phyloP scores from a whole-genome alignment of 2,113 vertebrate species.

The Ceuthmochares aereus region DNA sequence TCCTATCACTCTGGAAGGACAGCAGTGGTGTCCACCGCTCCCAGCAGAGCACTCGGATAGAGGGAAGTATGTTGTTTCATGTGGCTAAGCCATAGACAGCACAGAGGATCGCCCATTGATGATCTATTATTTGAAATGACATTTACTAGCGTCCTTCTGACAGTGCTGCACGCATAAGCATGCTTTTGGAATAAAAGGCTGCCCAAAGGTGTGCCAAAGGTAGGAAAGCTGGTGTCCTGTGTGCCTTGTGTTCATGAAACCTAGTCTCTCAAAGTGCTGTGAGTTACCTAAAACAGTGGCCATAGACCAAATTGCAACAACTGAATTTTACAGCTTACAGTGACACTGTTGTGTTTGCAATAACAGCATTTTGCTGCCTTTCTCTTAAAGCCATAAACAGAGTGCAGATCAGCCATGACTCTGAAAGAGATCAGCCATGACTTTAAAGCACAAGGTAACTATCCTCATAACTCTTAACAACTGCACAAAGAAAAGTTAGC shows the following conservation, averaged over 20 bases:
- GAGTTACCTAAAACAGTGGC: not conserved
- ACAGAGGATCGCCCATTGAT: accelerated
- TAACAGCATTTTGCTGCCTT: not conserved
- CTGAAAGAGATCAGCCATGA: accelerated
- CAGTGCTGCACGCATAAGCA: not conserved
- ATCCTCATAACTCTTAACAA: not conserved
- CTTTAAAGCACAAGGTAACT: not conserved
- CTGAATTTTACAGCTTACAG: not conserved
- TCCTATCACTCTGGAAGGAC: conserved; percentile 21
- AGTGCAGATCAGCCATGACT: accelerated
- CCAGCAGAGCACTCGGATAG: not conserved
- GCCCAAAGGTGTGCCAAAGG: not conserved
- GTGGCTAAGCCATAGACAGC: not conserved
- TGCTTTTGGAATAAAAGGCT: not conserved
- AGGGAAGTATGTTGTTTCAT: not conserved
- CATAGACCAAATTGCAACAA: not conserved
- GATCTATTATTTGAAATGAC: not conserved
- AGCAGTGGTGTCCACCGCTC: not conserved
- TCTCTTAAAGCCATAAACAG: not conserved
- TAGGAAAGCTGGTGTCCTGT: not conserved
- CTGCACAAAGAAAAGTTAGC: not conserved
- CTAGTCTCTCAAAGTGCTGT: not conserved
- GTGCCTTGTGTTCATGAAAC: accelerated
- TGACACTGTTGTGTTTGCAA: not conserved
- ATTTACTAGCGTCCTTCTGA: not conserved